phyloP scores from a whole-genome alignment of 2,113 vertebrate species.

The Mormoops blainvillei region DNA sequence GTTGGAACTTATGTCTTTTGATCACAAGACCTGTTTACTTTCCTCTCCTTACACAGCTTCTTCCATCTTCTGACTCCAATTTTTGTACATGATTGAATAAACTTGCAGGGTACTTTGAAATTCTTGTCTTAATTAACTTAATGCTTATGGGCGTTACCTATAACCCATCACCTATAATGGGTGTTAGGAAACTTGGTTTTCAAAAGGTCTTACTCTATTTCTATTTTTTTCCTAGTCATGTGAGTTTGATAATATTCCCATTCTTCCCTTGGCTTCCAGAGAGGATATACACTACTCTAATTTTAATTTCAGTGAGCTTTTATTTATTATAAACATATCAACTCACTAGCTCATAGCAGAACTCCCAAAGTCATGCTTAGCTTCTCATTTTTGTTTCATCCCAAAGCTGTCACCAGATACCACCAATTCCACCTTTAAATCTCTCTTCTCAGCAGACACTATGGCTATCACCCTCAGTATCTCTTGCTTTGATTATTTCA shows the following conservation, averaged over 20 bases:
- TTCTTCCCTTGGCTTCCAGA: neutral
- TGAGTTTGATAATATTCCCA: neutral
- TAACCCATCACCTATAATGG: neutral
- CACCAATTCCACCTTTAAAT: neutral
- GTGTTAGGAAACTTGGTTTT: neutral
- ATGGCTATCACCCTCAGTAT: neutral
- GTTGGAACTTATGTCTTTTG: neutral
- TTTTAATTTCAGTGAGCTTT: neutral
- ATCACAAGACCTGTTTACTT: neutral
- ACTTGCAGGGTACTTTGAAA: slow-evolving; percentile 22
- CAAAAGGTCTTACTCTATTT: neutral
- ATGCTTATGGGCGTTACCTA: too few relatives aligned
- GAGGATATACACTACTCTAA: neutral
- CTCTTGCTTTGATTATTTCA: neutral
- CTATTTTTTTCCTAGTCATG: neutral
- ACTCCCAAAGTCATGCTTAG: neutral
- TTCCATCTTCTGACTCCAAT: neutral
- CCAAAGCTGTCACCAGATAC: neutral
- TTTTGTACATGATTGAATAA: slow-evolving; percentile 16
- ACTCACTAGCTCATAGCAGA: neutral
- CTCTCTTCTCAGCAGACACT: neutral
- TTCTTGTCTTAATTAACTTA: slow-evolving; percentile 42
- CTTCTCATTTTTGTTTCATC: neutral
- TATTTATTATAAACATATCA: neutral
- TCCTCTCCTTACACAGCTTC: neutral